These are phyloP conservation scores for Montipora capricornis DNA, from an alignment of 64 coral and sea anemone species.

Conservation along the genomic window DNA sequence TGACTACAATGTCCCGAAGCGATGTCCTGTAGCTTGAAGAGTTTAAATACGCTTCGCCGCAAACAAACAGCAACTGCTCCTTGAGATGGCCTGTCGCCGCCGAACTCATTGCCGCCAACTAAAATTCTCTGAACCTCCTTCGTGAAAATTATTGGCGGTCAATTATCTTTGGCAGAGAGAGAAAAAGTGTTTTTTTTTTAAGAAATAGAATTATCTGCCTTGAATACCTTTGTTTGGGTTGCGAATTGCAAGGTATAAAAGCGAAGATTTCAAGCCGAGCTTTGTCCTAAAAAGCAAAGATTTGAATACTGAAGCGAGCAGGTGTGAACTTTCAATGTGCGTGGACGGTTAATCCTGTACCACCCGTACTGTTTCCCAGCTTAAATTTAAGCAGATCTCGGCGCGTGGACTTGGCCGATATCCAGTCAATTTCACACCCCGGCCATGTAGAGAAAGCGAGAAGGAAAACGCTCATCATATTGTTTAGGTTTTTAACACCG, in stretches of 20 bases:
- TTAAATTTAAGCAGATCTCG: background rate
- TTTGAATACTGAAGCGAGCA: background rate
- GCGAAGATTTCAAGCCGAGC: background rate
- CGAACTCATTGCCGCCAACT: background rate
- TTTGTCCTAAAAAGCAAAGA: background rate
- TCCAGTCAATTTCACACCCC: background rate
- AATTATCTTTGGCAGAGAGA: background rate
- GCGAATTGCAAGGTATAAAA: background rate
- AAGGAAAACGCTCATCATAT: background rate
- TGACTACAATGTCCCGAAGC: conserved; percentile 68
- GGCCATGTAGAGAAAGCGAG: background rate
- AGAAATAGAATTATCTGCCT: background rate
- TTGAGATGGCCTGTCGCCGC: background rate
- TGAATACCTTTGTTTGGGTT: background rate
- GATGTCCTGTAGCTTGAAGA: conserved; percentile 34
- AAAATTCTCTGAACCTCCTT: background rate
- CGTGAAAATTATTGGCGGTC: background rate
- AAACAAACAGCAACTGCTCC: conserved; percentile 74
- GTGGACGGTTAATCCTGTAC: background rate
- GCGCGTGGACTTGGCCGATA: background rate
- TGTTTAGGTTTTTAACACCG: background rate
- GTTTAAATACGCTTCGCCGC: conserved; percentile 68
- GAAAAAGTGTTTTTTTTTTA: background rate
- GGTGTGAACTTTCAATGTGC: background rate
- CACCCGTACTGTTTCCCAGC: background rate